Conservation (phyloP, 2,797 vertebrate genomes). For the Lerista edwardsae region DNA sequence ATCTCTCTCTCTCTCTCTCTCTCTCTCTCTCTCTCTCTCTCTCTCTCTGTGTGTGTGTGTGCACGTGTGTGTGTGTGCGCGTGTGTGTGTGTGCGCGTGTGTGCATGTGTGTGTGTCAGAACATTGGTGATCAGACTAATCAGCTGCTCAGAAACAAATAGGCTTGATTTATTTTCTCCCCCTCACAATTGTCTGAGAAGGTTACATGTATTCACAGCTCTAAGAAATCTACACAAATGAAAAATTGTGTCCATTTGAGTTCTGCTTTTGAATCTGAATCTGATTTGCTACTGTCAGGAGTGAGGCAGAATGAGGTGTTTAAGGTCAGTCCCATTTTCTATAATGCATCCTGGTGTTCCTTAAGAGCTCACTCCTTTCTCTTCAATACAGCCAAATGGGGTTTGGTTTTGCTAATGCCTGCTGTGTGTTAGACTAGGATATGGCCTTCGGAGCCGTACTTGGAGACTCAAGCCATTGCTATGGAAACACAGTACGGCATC, state of each 20-base stretch:
- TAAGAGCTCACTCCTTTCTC: background rate
- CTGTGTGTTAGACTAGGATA: conserved; percentile 48
- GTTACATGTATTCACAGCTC: too few species aligned
- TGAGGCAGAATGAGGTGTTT: background rate
- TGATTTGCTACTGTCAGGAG: background rate
- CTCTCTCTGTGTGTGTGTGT: too few species aligned
- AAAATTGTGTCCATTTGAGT: background rate
- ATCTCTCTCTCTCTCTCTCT: too few species aligned
- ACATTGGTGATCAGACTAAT: too few species aligned
- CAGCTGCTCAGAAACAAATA: too few species aligned
- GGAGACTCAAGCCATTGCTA: conserved; percentile 68
- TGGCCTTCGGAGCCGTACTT: conserved; percentile 60
- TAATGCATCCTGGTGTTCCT: background rate
- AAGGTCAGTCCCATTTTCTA: conserved; percentile 1
- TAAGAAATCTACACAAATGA: background rate
- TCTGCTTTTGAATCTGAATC: background rate
- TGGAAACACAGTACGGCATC: conserved; percentile 69
- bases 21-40: too few species aligned
- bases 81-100: too few species aligned
- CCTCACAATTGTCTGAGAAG: too few species aligned
- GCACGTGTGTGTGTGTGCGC: too few species aligned
- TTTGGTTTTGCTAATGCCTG: background rate
- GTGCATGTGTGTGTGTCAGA: too few species aligned
- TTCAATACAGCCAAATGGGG: background rate
- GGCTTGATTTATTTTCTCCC: too few species aligned